phyloP scores from a whole-genome alignment of 1,140 invertebrate genomes.

The Neomicropteryx cornuta region DNA sequence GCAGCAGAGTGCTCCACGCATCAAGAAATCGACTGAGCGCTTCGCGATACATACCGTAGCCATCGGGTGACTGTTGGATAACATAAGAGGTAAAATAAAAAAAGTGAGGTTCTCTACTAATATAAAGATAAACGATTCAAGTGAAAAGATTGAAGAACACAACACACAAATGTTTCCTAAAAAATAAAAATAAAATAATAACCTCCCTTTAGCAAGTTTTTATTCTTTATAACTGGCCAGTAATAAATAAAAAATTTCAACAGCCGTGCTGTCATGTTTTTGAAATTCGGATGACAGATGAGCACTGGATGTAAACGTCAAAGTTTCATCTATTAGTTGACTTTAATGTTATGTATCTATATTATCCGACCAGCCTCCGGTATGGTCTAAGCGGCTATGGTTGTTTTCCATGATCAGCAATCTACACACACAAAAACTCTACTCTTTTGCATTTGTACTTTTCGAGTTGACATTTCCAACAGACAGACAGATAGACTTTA shows the following conservation, averaged over 20 bases:
- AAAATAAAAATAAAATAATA: too few relatives aligned
- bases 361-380: too few relatives aligned
- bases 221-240: background rate
- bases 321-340: too few relatives aligned
- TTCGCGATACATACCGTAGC: constrained; percentile 63
- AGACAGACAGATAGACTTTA: background rate
- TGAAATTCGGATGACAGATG: background rate
- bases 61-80: constrained; percentile 33
- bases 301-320: background rate
- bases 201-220: too few relatives aligned
- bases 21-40: constrained; percentile 73
- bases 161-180: constrained; percentile 1
- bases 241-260: background rate
- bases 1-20: constrained; percentile 61
- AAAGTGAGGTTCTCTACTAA: too few relatives aligned
- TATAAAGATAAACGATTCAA: constrained; percentile 3
- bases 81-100: constrained; percentile 1
- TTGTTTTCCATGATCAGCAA: background rate
- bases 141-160: background rate
- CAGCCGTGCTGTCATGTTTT: too few relatives aligned
- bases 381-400: too few relatives aligned
- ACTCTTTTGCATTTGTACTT: too few relatives aligned
- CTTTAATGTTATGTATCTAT: too few relatives aligned
- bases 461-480: too few relatives aligned
- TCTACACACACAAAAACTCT: too few relatives aligned